Conservation (phyloP, 2,113 vertebrate species). For the Cochlearius cochlearius region DNA sequence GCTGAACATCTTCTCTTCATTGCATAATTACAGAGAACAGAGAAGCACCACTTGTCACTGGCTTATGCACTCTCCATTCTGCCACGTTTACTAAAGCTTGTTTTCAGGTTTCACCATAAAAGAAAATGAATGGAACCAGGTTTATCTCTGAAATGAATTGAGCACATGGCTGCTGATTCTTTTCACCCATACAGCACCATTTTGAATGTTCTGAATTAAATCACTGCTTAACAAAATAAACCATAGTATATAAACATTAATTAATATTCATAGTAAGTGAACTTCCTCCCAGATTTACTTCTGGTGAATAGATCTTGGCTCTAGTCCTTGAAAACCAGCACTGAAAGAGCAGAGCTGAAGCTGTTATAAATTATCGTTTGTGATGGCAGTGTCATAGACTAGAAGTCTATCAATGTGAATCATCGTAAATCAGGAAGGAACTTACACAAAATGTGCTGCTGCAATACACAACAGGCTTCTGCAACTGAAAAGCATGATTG, state of each 20-base stretch:
- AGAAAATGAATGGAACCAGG: constrained; percentile 6
- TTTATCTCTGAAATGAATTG: constrained; percentile 37
- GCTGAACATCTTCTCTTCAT: constrained; percentile 17
- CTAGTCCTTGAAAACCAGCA: constrained; percentile 1
- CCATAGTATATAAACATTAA: background rate
- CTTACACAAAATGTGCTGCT: background rate
- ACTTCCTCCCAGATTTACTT: constrained; percentile 17
- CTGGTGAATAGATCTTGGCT: constrained; percentile 27
- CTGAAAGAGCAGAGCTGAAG: constrained; percentile 13
- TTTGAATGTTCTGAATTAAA: constrained; percentile 6
- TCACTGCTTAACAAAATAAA: constrained; percentile 15
- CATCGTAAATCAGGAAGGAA: background rate
- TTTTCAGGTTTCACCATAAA: constrained; percentile 16
- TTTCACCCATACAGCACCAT: background rate
- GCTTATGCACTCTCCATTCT: background rate
- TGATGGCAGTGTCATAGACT: background rate
- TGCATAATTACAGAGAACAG: constrained; percentile 19
- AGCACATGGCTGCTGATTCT: background rate
- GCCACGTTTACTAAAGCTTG: background rate
- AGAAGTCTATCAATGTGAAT: constrained; percentile 9
- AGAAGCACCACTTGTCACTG: constrained; percentile 39
- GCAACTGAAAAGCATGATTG: background rate
- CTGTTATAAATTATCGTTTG: background rate
- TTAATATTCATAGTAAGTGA: constrained; percentile 28
- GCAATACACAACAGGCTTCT: background rate